phyloP scores from a whole-genome alignment of 2,888 invertebrate genomes.

The Tipula lateralis region DNA sequence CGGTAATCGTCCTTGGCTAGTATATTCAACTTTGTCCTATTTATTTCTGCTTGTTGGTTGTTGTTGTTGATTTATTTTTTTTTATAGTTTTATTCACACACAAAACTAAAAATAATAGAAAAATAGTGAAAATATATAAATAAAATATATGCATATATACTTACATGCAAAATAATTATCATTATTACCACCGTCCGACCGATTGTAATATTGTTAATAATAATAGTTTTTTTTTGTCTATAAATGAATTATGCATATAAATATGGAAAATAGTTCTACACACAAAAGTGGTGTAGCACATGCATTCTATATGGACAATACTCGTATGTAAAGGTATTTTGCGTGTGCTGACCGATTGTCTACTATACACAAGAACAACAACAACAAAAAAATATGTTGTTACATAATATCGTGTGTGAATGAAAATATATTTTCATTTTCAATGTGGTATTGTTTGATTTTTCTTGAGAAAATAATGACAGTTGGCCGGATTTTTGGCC shows the following conservation, averaged over 20 bases:
- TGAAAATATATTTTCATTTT: not conserved
- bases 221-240: not conserved
- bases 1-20: constrained; percentile 49
- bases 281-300: not conserved
- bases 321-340: not conserved
- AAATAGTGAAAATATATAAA: constrained; percentile 24
- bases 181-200: constrained; percentile 1
- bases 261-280: not conserved
- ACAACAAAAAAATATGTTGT: not conserved
- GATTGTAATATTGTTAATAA: constrained; percentile 15
- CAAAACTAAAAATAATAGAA: constrained; percentile 19
- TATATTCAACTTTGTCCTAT: constrained; percentile 53
- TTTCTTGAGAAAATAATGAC: not conserved
- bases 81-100: constrained; percentile 11
- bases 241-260: not conserved
- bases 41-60: constrained; percentile 39
- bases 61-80: not conserved
- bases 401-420: not conserved
- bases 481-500: not conserved
- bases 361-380: too few species aligned
- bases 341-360: constrained; percentile 19
- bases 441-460: not conserved
- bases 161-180: constrained; percentile 19
- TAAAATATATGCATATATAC: constrained; percentile 4
- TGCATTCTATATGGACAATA: not conserved